Percentiles rank a stretch among this genome's conserved stretches.
These are phyloP conservation scores for Turritopsis rubra DNA, from an alignment of 30 jellyfish, hydroid and myxozoan species.

Conservation along the genomic window DNA sequence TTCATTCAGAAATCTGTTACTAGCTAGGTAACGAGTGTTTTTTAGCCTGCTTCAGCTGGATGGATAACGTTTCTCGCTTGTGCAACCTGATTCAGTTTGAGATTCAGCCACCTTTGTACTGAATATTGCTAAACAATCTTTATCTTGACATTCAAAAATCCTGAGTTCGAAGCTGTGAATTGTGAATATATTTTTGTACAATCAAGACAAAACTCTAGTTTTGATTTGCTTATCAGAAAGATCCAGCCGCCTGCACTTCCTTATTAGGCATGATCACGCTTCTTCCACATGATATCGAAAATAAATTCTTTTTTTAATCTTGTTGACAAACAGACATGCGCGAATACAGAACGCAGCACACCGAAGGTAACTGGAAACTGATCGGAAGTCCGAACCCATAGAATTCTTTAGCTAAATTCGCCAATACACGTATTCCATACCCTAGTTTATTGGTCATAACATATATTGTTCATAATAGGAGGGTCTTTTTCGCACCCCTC, in stretches of 20 bases:
- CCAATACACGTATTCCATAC: too few species aligned
- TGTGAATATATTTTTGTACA: not conserved
- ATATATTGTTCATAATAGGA: too few species aligned
- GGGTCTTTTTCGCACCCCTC: too few species aligned
- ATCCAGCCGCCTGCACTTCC: not conserved
- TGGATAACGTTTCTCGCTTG: not conserved
- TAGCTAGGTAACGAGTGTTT: not conserved
- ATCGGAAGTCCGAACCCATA: too few species aligned
- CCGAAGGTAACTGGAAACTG: too few species aligned
- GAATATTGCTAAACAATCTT: not conserved
- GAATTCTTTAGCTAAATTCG: too few species aligned
- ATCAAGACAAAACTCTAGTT: not conserved
- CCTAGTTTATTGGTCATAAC: too few species aligned
- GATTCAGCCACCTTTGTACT: not conserved
- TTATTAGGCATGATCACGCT: not conserved
- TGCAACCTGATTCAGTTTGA: not conserved
- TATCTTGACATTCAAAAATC: not conserved
- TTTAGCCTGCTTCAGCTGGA: not conserved
- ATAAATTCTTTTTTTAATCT: not conserved
- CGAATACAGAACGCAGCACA: too few species aligned
- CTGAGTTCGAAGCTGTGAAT: not conserved
- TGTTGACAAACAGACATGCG: not conserved
- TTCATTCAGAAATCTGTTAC: not conserved
- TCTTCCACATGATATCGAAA: not conserved
- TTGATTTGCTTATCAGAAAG: not conserved